These are phyloP conservation scores for Ctenoplectra terminalis DNA, from an alignment of 1,140 invertebrate genomes.

Conservation along the genomic window DNA sequence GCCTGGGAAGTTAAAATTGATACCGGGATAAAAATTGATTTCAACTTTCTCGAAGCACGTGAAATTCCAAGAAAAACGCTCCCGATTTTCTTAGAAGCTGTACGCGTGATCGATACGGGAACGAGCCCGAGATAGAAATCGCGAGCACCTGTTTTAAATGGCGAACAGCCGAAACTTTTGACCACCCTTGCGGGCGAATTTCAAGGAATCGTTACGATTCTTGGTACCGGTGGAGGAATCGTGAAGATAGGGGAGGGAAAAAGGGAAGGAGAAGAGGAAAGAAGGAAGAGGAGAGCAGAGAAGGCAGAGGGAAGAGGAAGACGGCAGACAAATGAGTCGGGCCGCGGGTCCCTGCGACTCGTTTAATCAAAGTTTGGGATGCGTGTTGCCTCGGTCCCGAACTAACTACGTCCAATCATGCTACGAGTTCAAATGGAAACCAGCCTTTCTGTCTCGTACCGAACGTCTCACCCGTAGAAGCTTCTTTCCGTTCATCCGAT, in stretches of 20 bases:
- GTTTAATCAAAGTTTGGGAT: slow-evolving; percentile 81
- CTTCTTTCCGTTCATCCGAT: neutral
- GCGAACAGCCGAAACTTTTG: slow-evolving; percentile 36
- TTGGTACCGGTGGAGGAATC: slow-evolving; percentile 57
- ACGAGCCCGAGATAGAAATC: slow-evolving; percentile 21
- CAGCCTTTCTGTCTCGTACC: slow-evolving; percentile 42
- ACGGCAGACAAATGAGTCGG: slow-evolving; percentile 79
- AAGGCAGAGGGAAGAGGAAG: slow-evolving; percentile 59
- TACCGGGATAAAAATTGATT: no score
- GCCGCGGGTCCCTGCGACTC: slow-evolving; percentile 77
- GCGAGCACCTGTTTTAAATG: slow-evolving; percentile 36
- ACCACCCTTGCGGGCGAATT: slow-evolving; percentile 48
- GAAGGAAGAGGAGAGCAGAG: slow-evolving; percentile 6
- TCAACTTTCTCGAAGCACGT: no score
- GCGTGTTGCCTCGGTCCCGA: slow-evolving; percentile 74
- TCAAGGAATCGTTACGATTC: slow-evolving; percentile 65
- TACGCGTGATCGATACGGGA: slow-evolving; percentile 29
- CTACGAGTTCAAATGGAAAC: slow-evolving; percentile 67
- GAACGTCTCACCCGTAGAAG: slow-evolving; percentile 20
- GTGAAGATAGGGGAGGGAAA: neutral
- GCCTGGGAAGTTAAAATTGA: no score
- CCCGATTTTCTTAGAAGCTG: slow-evolving; percentile 23
- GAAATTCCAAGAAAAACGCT: neutral
- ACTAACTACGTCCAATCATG: slow-evolving; percentile 80
- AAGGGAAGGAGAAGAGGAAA: slow-evolving; percentile 1